Conservation (phyloP, 2,888 invertebrate genomes). For the Epinotia demarniana region DNA sequence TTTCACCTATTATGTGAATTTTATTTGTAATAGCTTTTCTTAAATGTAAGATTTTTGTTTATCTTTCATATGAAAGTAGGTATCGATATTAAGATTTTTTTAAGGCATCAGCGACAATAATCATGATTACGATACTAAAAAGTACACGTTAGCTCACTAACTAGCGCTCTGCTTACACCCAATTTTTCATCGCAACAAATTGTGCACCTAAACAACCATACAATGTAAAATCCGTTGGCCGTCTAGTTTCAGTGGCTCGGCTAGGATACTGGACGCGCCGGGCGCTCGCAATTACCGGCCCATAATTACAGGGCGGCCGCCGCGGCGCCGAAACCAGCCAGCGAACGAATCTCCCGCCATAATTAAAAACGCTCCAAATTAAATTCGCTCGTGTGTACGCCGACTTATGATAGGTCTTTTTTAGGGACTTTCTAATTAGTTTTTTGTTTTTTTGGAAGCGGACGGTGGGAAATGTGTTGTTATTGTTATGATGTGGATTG, state of each 20-base stretch:
- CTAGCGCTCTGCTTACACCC: not conserved
- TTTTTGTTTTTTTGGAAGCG: conserved; percentile 65
- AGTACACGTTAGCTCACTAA: no score
- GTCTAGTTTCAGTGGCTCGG: conserved; percentile 62
- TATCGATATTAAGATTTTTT: not conserved
- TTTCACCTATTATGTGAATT: no score
- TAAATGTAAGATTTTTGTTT: no score
- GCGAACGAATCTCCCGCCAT: conserved; percentile 77
- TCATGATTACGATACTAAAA: not conserved
- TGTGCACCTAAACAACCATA: not conserved
- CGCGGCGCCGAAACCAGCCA: conserved; percentile 80
- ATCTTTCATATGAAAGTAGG: no score
- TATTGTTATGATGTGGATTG: conserved; percentile 19
- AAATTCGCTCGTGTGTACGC: conserved; percentile 82
- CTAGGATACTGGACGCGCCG: conserved; percentile 64
- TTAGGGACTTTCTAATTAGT: conserved; percentile 82
- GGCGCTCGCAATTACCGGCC: conserved; percentile 81
- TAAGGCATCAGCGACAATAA: not conserved
- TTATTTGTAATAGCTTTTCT: no score
- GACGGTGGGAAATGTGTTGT: conserved; percentile 59
- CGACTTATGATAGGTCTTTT: conserved; percentile 83
- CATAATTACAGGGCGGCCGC: conserved; percentile 84
- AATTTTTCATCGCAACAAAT: not conserved
- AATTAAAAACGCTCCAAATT: conserved; percentile 85
- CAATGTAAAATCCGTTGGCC: conserved; percentile 29